These are phyloP conservation scores for Hemitrygon akajei DNA, from an alignment of 2,797 vertebrate species.

Conservation along the genomic window DNA sequence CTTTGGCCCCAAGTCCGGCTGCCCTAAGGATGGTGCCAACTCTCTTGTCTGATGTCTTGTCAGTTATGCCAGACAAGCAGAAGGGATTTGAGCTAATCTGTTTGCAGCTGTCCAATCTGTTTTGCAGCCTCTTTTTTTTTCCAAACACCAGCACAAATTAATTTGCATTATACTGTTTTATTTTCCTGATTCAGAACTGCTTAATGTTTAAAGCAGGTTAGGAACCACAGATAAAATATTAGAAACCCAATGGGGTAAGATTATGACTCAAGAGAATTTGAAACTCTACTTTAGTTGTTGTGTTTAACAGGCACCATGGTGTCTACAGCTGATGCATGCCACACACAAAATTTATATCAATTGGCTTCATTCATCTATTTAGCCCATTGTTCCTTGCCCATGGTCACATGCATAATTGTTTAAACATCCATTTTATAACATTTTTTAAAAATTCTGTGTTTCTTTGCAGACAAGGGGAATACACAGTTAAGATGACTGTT, in stretches of 20 bases:
- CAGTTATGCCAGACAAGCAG: background rate
- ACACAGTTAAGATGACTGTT: background rate
- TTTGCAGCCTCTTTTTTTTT: background rate
- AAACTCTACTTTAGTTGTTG: background rate
- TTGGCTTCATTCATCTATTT: too few species aligned
- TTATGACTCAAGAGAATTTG: background rate
- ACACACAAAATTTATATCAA: too few species aligned
- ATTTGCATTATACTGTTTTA: background rate
- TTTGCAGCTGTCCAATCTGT: background rate
- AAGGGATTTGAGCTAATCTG: background rate
- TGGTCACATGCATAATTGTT: background rate
- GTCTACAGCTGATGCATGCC: too few species aligned
- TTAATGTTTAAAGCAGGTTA: background rate
- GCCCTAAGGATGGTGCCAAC: background rate
- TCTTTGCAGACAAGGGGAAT: background rate
- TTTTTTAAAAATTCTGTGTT: background rate
- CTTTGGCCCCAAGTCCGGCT: background rate
- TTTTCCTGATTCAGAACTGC: background rate
- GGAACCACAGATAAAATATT: too few species aligned
- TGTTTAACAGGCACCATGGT: too few species aligned
- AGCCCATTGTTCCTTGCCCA: too few species aligned
- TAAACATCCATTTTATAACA: background rate
- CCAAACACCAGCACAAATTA: background rate
- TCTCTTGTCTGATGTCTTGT: background rate
- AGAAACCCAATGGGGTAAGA: too few species aligned